Conservation (phyloP, 2,797 vertebrate genomes). For the Hoplostethus atlanticus region DNA sequence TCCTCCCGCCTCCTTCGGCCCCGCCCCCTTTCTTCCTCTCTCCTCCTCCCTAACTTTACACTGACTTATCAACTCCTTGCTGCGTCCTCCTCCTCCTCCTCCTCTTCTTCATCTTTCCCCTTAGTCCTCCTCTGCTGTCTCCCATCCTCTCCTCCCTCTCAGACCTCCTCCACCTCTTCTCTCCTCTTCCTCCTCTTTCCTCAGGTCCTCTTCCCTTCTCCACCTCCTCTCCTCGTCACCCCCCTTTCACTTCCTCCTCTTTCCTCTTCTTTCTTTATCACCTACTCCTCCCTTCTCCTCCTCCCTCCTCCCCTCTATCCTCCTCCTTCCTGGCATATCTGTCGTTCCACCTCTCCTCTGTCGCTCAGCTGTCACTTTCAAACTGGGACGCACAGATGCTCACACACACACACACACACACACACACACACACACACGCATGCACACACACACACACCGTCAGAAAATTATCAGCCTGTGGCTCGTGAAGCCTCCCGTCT, state of each 20-base stretch:
- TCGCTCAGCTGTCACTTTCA: slow-evolving; percentile 78
- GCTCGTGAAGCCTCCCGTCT: slow-evolving; percentile 28
- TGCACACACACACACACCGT: slow-evolving; percentile 28
- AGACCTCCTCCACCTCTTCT: background rate
- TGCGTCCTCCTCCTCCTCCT: background rate
- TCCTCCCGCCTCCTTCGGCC: too few relatives aligned
- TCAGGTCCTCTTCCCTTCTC: background rate
- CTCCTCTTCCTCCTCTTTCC: background rate
- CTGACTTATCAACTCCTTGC: too few relatives aligned
- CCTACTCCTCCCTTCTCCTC: background rate
- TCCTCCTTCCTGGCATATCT: slow-evolving; percentile 38
- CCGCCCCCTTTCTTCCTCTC: background rate
- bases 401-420: slow-evolving; percentile 22
- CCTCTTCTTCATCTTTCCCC: background rate
- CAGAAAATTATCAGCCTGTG: slow-evolving; percentile 41
- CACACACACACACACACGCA: slow-evolving; percentile 14
- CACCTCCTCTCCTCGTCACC: background rate
- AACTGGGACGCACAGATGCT: slow-evolving; percentile 57
- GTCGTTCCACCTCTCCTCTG: slow-evolving; percentile 66
- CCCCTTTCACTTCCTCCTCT: background rate
- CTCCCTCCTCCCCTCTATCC: background rate
- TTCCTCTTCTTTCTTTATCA: background rate
- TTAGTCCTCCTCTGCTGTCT: background rate
- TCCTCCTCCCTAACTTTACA: too few relatives aligned
- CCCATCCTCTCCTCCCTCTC: background rate